phyloP scores from a whole-genome alignment of 2,888 invertebrate species.

The Hylaea fasciaria region DNA sequence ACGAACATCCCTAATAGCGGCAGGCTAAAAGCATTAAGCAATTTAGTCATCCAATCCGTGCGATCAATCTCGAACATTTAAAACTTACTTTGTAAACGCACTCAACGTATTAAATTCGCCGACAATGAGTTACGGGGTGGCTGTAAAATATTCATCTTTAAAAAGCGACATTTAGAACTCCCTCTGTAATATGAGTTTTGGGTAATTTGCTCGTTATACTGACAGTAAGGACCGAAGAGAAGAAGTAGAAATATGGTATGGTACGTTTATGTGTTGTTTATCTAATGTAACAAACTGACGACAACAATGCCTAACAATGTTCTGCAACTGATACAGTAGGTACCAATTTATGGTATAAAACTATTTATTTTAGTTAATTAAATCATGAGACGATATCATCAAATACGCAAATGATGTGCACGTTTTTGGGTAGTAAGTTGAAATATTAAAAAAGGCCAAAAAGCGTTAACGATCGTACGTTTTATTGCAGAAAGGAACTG shows the following conservation, averaged over 20 bases:
- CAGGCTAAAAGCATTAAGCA: conserved; percentile 38
- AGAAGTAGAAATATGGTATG: background rate
- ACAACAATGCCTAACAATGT: no score
- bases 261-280: background rate
- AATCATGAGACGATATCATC: no score
- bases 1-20: conserved; percentile 25
- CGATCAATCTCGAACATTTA: conserved; percentile 64
- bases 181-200: conserved; percentile 78
- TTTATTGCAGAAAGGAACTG: background rate
- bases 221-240: conserved; percentile 23
- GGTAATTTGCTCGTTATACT: conserved; percentile 59
- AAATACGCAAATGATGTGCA: no score
- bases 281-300: no score
- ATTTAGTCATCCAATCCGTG: conserved; percentile 54
- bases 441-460: no score
- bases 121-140: conserved; percentile 70
- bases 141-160: conserved; percentile 74
- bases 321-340: no score
- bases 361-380: no score
- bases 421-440: no score
- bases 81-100: conserved; percentile 72
- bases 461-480: no score
- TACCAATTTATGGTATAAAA: no score
- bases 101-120: conserved; percentile 79
- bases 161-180: conserved; percentile 77